Percentiles rank a stretch among this genome's conserved stretches.
Evolutionary conservation across 2,888 invertebrate genomes (phyloP).

Genomic region (Lucinisca nassula): DNA sequence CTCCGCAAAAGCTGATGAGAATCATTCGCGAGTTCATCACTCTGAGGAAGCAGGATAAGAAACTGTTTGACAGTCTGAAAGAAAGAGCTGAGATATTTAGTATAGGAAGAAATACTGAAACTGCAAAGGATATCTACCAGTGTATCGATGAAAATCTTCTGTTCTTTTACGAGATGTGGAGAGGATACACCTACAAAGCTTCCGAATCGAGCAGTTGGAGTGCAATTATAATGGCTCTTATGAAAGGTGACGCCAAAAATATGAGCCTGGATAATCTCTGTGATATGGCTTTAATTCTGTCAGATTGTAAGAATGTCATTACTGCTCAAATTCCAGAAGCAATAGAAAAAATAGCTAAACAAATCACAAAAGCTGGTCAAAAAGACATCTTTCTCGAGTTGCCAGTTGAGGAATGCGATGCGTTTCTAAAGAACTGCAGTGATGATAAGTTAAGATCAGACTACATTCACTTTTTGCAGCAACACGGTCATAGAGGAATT

Average conservation of each 20-base stretch:
- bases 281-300: background rate
- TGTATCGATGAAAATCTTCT: background rate
- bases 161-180: background rate
- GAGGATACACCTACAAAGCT: background rate
- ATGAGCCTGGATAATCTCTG: background rate
- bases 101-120: background rate
- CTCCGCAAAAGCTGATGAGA: background rate
- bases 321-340: background rate
- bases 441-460: background rate
- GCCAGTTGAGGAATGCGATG: background rate
- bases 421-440: background rate
- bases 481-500: conserved; percentile 91
- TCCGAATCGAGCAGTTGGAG: background rate
- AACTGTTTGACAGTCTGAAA: background rate
- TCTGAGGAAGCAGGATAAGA: background rate
- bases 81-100: background rate
- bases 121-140: background rate
- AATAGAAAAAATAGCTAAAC: background rate
- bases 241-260: background rate
- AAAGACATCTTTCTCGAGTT: background rate
- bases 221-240: background rate
- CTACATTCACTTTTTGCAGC: conserved; percentile 90
- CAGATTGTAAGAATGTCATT: background rate
- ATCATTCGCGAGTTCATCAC: background rate
- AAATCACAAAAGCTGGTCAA: background rate